Evolutionary conservation across 2,113 vertebrate genomes (phyloP), one percentile per base, ranked within the genome.

Genomic region (Pycnonotus jocosus): DNA sequence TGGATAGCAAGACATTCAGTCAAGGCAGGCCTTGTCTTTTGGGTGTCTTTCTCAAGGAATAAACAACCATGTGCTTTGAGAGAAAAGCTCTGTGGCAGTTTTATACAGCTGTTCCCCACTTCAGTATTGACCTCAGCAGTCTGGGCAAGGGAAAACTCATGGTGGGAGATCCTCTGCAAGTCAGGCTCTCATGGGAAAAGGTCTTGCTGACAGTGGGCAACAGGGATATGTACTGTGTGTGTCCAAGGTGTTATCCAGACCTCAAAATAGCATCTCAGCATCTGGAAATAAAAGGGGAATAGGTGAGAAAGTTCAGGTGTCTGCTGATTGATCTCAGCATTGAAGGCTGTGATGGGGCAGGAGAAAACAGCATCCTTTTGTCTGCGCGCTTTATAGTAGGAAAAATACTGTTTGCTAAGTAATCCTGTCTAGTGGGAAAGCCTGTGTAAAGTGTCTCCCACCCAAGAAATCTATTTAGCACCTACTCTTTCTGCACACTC

Each of bases 161-260:
- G 28, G 35, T 38, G 9, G 35, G 31, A 73, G 45, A 61, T 56
- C 25, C 15, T 14, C 24, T 60, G 20, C 23, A 71, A 47, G 25
- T 54, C 37, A 50, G 11, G 28, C 15, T 60, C 4, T 88, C 35
- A 4, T 11, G 24, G 18, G 22, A 25, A 38, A 44, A 38, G 56
- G 28, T 30, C 28, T 96, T 91, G 95, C 42, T 91, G 94, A 74
- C 98, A 98, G 13, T 20, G 86, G 53, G 92, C 93, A 53, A 96
- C 9, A 1, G 62, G 86, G 12, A 98, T 97, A 8, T 84, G 6
- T 2, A 57, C 84, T 38, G 23, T 81, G 1, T 96, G 93, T 85
- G 97, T 87, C 98, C 98, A 98, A 56, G 98, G 97, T 5, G 51
- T 91, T 70, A 97, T 96, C 98, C 98, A 98, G 60, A 98, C 97